Base-by-base conservation (phyloP, 53 echinoderm and acorn worm genomes). In the Zoroaster sp. region DNA sequence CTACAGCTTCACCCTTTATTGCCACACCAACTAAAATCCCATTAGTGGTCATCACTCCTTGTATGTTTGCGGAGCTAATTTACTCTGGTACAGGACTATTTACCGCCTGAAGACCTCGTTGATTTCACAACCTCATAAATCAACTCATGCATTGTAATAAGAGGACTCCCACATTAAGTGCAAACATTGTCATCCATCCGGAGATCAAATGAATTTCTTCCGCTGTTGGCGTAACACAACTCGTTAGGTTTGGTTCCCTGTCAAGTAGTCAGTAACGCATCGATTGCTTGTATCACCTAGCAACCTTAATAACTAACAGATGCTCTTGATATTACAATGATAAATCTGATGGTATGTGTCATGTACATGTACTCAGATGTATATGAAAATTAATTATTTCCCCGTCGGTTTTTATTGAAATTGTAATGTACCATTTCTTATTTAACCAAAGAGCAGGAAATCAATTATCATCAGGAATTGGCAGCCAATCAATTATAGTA, bases 81-180 rank as follows among this genome's bases (percentile, higher is more conserved):
- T 77, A 37, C 77, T 13, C 32, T 51, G 77, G 77, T 12, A 40
- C 36, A 0, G 51, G 33, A 77, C 18, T 77, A 49, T 77, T 77
- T 77, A 34, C 54, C n/a, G n/a, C 47, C 15, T 12, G 30, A n/a
- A 52, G 51, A 44, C 74, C 74, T 74, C 44, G 35, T 77, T 51
- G 77, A 77, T 77, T 14, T 51, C 35, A 77, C 9, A 35, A 21
- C 77, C 77, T 77, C 53, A 77, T 77, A 53, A 77, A 77, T 40
- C 32, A 52, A 34, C 49, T 31, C 51, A 52, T 51, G 49, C 34
- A 52, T 34, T 52, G 51, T n/a, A 51, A 52, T 77, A 32, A 77
- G 51, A 51, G 77, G 34, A 77, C 47, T 15, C 36, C 5, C 8
- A 59, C 20, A 0, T 71, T 20, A 33, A 76, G 51, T 51, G 77